Base-by-base conservation (phyloP, 2,888 invertebrate species). In the Ectemnius cavifrons region DNA sequence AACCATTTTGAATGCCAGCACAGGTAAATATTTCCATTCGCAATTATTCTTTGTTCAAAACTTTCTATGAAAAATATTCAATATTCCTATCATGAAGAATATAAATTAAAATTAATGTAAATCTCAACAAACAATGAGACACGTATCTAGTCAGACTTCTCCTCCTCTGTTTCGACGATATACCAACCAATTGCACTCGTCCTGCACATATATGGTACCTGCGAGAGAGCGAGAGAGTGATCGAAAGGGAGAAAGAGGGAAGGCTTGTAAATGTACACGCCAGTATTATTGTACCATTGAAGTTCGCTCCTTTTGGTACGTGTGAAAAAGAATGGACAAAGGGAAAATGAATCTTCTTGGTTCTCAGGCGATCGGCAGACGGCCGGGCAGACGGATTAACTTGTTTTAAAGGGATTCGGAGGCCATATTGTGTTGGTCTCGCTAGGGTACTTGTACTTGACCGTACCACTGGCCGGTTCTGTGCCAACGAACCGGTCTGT, bases 321-420 rank as follows among this genome's bases (percentile, higher is more conserved):
- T 88, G 87, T 86, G 88, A 88, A 88, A 88, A 86, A 85, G 83
- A 86, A 84, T 80, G 86, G 79, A 87, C 86, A 88, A 88, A 86
- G 84, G 82, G 82, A 84, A 87, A 88, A 88, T 87, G 87, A 87
- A 85, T 86, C 85, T 88, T 87, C 83, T 83, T 78, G 83, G 86
- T 88, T 88, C 87, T 88, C 87, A 88, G 86, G 87, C 86, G 80
- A 80, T 80, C 79, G 82, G 81, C 84, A 85, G 84, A 84, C 81
- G 81, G 80, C 81, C 84, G 83, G 87, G 80, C 87, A 76, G 81
- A 85, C 80, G 83, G 80, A 80, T 84, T 80, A 86, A 88, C 88
- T 83, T 79, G 88, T 88, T 88, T 88, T 88, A 88, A 88, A 88
- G 86, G 85, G 87, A 85, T 77, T 77, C 59, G 63, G 77, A 70